These are phyloP conservation scores for Proterorhinus semilunaris DNA, from an alignment of 2,113 vertebrate genomes.

Conservation along the genomic window DNA sequence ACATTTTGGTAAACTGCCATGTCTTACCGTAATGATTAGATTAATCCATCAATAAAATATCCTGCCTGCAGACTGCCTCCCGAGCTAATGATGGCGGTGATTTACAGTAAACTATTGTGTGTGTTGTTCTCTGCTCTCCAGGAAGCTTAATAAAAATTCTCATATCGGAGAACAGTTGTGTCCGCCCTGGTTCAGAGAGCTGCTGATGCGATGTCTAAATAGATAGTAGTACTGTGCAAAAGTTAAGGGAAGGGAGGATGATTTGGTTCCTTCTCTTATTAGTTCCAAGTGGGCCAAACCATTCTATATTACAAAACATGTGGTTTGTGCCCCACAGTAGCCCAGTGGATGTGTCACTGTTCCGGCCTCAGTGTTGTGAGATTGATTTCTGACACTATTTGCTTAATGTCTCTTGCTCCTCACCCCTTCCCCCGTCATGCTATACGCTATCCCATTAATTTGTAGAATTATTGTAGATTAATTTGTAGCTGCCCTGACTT, in stretches of 20 bases:
- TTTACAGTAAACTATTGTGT: conserved; percentile 30
- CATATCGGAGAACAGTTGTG: conserved; percentile 39
- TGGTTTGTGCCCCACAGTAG: too few relatives aligned
- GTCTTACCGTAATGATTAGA: conserved; percentile 54
- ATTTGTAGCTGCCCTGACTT: background rate
- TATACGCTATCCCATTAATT: too few relatives aligned
- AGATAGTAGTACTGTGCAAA: background rate
- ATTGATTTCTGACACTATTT: too few relatives aligned
- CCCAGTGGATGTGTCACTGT: too few relatives aligned
- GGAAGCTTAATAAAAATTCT: conserved; percentile 38
- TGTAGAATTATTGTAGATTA: too few relatives aligned
- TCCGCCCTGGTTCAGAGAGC: conserved; percentile 12
- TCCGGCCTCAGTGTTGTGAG: too few relatives aligned
- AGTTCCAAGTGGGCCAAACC: too few relatives aligned
- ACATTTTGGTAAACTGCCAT: conserved; percentile 41
- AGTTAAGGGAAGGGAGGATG: background rate
- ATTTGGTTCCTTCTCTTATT: too few relatives aligned
- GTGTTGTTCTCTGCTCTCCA: conserved; percentile 39
- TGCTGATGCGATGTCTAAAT: conserved; percentile 18
- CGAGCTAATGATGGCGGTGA: conserved; percentile 40
- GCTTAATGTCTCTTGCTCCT: too few relatives aligned
- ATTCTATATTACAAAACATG: too few relatives aligned
- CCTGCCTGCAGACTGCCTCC: conserved; percentile 39
- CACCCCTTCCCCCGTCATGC: too few relatives aligned
- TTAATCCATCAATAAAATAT: conserved; percentile 52